Evolutionary conservation across 2,113 vertebrate species (phyloP), one percentile per base, ranked within the genome.

Genomic region (Lathamus discolor): DNA sequence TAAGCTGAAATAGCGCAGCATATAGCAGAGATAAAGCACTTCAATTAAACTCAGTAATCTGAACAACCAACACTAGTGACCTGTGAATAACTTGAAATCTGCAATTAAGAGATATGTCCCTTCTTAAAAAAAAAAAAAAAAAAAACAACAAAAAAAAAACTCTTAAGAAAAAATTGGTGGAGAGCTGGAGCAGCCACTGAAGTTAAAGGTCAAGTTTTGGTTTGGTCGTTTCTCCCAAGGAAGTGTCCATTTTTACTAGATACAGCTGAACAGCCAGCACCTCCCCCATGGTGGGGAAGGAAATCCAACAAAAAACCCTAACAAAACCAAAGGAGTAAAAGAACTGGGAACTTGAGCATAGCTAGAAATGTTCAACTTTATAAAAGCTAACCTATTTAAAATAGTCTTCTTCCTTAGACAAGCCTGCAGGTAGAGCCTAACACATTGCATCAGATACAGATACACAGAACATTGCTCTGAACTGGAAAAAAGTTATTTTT

Each of bases 391-490:
- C 31, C 67, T 89, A 51, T 57, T 79, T 85, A 91, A 88, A 51
- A 86, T 44, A 91, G 55, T 54, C 62, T 1, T 80, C 35, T 86
- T 92, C 87, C 73, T 92, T 48, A 49, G 49, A 67, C 27, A 68
- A 88, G 44, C 35, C 75, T 90, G 92, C 52, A 96, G 78, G 77
- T 54, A 91, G 66, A 95, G 52, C 87, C 83, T 95, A 96, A 89
- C 49, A 52, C 88, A 86, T 35, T 66, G 84, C 64, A 89, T 77
- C 61, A 83, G 73, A 85, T 93, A 95, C 94, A 96, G 77, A 96
- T 97, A 97, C 59, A 96, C 66, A 97, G 27, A 95, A 79, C 35
- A 75, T 31, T 80, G 92, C 83, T 90, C 68, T 96, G 63, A 90
- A 91, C 57, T 63, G 39, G 15, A 8, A 90, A 91, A 63, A 54